phyloP scores from a whole-genome alignment of 2,113 vertebrate species.

The Nothoprocta pentlandii region DNA sequence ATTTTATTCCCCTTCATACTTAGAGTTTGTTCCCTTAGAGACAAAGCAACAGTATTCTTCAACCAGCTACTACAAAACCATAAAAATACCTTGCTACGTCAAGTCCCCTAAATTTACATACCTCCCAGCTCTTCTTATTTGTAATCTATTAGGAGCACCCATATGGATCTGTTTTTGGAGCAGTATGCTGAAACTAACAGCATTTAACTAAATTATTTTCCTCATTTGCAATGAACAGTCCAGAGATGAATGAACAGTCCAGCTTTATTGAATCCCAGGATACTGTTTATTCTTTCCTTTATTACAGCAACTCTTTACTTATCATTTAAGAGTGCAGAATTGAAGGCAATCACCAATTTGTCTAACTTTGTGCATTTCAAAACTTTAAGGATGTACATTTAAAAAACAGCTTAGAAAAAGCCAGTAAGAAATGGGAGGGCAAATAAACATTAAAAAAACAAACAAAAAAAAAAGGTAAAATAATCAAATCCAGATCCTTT shows the following conservation, averaged over 20 bases:
- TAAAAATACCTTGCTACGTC: not conserved
- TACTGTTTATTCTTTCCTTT: not conserved
- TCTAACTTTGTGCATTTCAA: not conserved
- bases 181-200: not conserved
- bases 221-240: not conserved
- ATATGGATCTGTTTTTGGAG: not conserved
- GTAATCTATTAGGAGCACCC: not conserved
- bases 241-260: not conserved
- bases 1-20: not conserved
- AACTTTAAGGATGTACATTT: not conserved
- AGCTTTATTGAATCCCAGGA: not conserved
- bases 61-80: not conserved
- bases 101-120: not conserved
- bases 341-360: not conserved
- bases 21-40: not conserved
- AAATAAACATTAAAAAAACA: not conserved
- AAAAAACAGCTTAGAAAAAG: not conserved
- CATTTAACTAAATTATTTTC: not conserved
- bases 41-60: not conserved
- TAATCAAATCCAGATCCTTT: not conserved
- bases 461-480: not conserved
- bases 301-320: not conserved
- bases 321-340: not conserved
- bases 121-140: not conserved
- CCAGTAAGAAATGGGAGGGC: not conserved